phyloP scores from a whole-genome alignment of 1,140 invertebrate genomes.

The Zophobas atratus region DNA sequence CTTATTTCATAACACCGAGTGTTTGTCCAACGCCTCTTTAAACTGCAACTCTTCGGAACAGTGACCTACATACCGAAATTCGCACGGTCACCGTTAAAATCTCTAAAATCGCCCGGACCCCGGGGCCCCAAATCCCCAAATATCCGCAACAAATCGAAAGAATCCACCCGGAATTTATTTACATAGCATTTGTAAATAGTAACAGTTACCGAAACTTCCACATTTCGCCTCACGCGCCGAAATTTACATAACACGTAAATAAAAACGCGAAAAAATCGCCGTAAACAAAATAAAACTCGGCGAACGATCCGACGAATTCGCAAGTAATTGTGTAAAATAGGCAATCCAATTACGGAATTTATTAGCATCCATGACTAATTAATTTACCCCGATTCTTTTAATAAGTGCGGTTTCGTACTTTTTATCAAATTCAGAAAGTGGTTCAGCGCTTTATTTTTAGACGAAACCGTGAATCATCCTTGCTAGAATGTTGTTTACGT shows the following conservation, averaged over 20 bases:
- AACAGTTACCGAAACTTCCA: not conserved
- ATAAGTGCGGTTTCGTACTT: not conserved
- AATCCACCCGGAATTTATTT: not conserved
- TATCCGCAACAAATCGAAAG: not conserved
- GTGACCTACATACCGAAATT: too few species aligned
- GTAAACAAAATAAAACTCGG: not conserved
- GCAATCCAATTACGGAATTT: not conserved
- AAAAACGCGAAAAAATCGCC: not conserved
- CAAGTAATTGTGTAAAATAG: not conserved
- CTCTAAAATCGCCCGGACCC: too few species aligned
- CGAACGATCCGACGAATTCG: not conserved
- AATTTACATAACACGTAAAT: not conserved
- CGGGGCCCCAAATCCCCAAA: too few species aligned
- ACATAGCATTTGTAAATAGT: not conserved
- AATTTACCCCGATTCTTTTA: not conserved
- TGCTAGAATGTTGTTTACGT: not conserved
- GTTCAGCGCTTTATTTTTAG: not conserved
- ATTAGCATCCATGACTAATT: slow-evolving; percentile 11
- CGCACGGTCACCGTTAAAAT: too few species aligned
- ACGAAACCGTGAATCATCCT: not conserved
- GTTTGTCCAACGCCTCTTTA: too few species aligned
- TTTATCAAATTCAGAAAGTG: slow-evolving; percentile 2
- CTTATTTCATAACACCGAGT: too few species aligned
- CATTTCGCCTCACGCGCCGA: not conserved
- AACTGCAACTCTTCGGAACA: too few species aligned